Percentiles rank a stretch among this genome's conserved stretches.
These are phyloP conservation scores for Drosophila parthenogenetica DNA, from an alignment of 2,888 invertebrate genomes.

Conservation along the genomic window DNA sequence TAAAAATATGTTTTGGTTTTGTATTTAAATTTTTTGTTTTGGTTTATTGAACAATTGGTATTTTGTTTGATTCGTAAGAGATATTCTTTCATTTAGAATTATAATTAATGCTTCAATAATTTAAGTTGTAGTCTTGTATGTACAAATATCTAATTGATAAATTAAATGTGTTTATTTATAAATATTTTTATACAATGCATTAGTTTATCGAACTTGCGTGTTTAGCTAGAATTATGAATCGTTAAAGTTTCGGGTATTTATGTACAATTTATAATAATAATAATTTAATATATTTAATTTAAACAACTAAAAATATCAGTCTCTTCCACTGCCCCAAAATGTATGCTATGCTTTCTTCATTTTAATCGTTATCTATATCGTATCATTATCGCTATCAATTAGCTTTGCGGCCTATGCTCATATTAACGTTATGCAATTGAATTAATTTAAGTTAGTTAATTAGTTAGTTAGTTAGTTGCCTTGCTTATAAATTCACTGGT, in stretches of 20 bases:
- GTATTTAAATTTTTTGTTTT: slow-evolving; percentile 11
- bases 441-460: slow-evolving; percentile 31
- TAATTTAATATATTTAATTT: slow-evolving; percentile 20
- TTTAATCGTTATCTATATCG: background rate
- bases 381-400: background rate
- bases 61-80: slow-evolving; percentile 39
- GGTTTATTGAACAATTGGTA: slow-evolving; percentile 56
- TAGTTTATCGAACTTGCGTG: slow-evolving; percentile 40
- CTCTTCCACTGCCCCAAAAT: slow-evolving; percentile 73
- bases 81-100: slow-evolving; percentile 33
- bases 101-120: slow-evolving; percentile 57
- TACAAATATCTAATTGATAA: slow-evolving; percentile 52
- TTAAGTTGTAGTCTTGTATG: slow-evolving; percentile 54
- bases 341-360: slow-evolving; percentile 52
- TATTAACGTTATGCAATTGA: slow-evolving; percentile 21
- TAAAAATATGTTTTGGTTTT: slow-evolving; percentile 33
- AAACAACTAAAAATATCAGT: slow-evolving; percentile 83
- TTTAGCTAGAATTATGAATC: slow-evolving; percentile 29
- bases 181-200: slow-evolving; percentile 51
- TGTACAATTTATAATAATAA: slow-evolving; percentile 37
- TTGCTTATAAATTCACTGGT: slow-evolving; percentile 79
- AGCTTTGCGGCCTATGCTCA: slow-evolving; percentile 9
- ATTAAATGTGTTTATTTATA: slow-evolving; percentile 6
- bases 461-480: slow-evolving; percentile 40
- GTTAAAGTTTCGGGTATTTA: slow-evolving; percentile 31